Evolutionary conservation across 1,140 invertebrate genomes (phyloP).

Genomic region (Lethrus apterus): DNA sequence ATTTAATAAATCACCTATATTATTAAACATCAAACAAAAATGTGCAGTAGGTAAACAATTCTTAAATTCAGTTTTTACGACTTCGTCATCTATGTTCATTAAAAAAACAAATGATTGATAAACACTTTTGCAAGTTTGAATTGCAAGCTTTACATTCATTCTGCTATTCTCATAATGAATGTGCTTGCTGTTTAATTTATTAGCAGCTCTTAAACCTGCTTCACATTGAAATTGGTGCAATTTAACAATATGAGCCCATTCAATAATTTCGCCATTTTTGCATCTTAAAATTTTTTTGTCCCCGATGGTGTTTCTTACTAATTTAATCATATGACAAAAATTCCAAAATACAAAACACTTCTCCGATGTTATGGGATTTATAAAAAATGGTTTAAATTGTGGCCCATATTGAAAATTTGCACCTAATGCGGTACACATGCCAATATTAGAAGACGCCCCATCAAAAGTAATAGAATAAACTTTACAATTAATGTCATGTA

Average conservation of each 20-base stretch:
- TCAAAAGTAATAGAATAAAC: slow-evolving; percentile 35
- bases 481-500: slow-evolving; percentile 19
- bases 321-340: slow-evolving; percentile 28
- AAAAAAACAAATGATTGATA: slow-evolving; percentile 19
- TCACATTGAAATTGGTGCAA: slow-evolving; percentile 20
- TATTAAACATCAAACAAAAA: slow-evolving; percentile 24
- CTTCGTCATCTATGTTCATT: slow-evolving; percentile 7
- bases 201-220: slow-evolving; percentile 21
- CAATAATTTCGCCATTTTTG: slow-evolving; percentile 14
- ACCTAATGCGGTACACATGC: slow-evolving; percentile 23
- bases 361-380: slow-evolving; percentile 19
- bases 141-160: slow-evolving; percentile 22
- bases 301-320: slow-evolving; percentile 25
- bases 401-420: slow-evolving; percentile 21
- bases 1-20: slow-evolving; percentile 26
- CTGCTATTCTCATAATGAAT: slow-evolving; percentile 21
- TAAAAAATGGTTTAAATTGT: slow-evolving; percentile 25
- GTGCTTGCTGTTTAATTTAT: slow-evolving; percentile 24
- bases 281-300: slow-evolving; percentile 16
- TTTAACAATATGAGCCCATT: slow-evolving; percentile 20
- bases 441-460: slow-evolving; percentile 30
- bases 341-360: slow-evolving; percentile 23
- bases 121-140: slow-evolving; percentile 21
- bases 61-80: slow-evolving; percentile 20
- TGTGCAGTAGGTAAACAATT: slow-evolving; percentile 14